A percentile compares a stretch with the other conserved stretches of the same genome.
Evolutionary conservation across 2,888 invertebrate species (phyloP).

Genomic region (Drosophila eohydei): DNA sequence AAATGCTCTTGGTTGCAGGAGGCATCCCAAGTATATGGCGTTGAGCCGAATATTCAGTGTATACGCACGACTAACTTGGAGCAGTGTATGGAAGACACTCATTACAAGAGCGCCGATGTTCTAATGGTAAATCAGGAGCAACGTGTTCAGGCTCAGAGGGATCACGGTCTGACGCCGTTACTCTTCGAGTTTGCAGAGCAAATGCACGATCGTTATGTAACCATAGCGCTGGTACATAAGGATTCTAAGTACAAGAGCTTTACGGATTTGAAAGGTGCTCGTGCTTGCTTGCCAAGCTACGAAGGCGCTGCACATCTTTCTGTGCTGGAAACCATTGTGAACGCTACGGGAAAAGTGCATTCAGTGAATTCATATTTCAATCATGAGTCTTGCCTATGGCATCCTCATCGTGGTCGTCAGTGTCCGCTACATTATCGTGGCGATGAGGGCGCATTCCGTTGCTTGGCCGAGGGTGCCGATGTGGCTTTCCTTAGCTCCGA

Average conservation of each 20-base stretch:
- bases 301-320: slow-evolving; percentile 90
- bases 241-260: slow-evolving; percentile 87
- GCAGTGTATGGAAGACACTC: slow-evolving; percentile 89
- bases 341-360: slow-evolving; percentile 81
- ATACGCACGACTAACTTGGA: slow-evolving; percentile 87
- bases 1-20: slow-evolving; percentile 93
- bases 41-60: slow-evolving; percentile 93
- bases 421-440: slow-evolving; percentile 85
- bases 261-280: slow-evolving; percentile 89
- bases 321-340: slow-evolving; percentile 85
- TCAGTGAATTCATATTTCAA: slow-evolving; percentile 87
- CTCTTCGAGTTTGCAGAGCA: slow-evolving; percentile 81
- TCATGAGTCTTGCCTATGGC: slow-evolving; percentile 88
- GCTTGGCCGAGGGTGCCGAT: slow-evolving; percentile 89
- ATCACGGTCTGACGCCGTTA: slow-evolving; percentile 76
- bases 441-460: slow-evolving; percentile 88
- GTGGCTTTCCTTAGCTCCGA: slow-evolving; percentile 91
- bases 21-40: slow-evolving; percentile 90
- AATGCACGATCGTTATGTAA: slow-evolving; percentile 83
- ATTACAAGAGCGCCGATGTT: slow-evolving; percentile 89
- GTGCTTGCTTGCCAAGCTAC: slow-evolving; percentile 92
- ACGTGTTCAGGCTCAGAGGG: slow-evolving; percentile 89
- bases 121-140: slow-evolving; percentile 90
- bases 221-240: slow-evolving; percentile 89
- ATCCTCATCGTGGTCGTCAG: slow-evolving; percentile 77